Percentiles rank a stretch among this genome's conserved stretches.
Evolutionary conservation across 2,888 invertebrate genomes (phyloP).

Genomic region (Andrena haemorrhoa): DNA sequence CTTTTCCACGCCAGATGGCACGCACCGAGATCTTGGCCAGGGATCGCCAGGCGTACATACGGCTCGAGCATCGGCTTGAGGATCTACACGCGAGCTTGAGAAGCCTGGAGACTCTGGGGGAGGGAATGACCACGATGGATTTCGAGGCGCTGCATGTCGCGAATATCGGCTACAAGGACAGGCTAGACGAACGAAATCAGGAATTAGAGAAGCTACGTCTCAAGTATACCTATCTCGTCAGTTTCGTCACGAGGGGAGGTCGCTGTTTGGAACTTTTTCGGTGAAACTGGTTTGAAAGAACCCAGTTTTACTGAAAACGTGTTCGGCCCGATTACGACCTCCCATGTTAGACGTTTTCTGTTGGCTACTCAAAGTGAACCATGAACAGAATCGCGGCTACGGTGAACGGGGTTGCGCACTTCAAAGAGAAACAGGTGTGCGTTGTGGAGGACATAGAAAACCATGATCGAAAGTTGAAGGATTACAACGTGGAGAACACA

Average conservation of each 20-base stretch:
- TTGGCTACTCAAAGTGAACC: slow-evolving; percentile 15
- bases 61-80: slow-evolving; percentile 65
- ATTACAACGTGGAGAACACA: slow-evolving; percentile 31
- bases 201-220: slow-evolving; percentile 72
- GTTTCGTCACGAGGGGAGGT: neutral
- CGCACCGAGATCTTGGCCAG: slow-evolving; percentile 64
- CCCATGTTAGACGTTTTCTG: neutral
- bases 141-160: slow-evolving; percentile 70
- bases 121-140: slow-evolving; percentile 74
- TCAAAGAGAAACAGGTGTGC: slow-evolving; percentile 71
- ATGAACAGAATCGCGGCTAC: slow-evolving; percentile 63
- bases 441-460: slow-evolving; percentile 62
- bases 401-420: slow-evolving; percentile 66
- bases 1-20: slow-evolving; percentile 50
- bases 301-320: neutral
- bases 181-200: slow-evolving; percentile 72
- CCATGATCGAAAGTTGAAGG: slow-evolving; percentile 50
- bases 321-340: neutral
- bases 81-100: slow-evolving; percentile 52
- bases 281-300: too few relatives aligned
- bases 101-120: slow-evolving; percentile 71
- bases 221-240: slow-evolving; percentile 59
- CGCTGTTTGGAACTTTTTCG: neutral
- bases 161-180: slow-evolving; percentile 67
- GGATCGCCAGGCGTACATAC: slow-evolving; percentile 68